Evolutionary conservation across 2,888 invertebrate species (phyloP).

Genomic region (Phortica okadai): DNA sequence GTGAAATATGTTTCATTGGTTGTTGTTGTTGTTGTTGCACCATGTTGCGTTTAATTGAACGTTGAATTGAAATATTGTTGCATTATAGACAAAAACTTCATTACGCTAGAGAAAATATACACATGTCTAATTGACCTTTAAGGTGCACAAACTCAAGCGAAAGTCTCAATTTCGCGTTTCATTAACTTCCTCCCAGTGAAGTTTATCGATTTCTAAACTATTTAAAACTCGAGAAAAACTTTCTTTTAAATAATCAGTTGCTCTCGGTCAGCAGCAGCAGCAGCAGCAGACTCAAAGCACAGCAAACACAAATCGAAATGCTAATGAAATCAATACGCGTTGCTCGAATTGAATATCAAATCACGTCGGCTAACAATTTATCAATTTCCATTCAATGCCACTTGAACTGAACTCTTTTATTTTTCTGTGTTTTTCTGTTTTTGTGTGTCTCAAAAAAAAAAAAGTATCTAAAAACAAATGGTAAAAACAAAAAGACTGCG

Average conservation of each 20-base stretch:
- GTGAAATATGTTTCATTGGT: too few species aligned
- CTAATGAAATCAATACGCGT: constrained; percentile 20
- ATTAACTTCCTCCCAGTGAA: too few species aligned
- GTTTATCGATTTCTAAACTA: too few species aligned
- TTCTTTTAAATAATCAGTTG: background rate
- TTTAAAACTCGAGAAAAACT: background rate
- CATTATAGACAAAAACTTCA: too few species aligned
- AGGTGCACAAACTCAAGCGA: too few species aligned
- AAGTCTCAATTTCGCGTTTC: too few species aligned
- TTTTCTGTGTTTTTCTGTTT: too few species aligned
- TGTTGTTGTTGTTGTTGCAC: too few species aligned
- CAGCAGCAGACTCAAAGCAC: background rate
- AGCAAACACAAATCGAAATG: constrained; percentile 13
- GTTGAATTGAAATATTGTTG: too few species aligned
- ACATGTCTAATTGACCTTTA: too few species aligned
- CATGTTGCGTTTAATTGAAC: too few species aligned
- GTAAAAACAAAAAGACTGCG: background rate
- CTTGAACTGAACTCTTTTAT: background rate
- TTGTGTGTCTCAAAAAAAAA: background rate
- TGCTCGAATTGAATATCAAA: constrained; percentile 20
- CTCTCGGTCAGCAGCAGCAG: background rate
- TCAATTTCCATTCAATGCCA: constrained; percentile 31
- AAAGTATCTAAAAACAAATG: background rate
- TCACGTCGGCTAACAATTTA: constrained; percentile 16
- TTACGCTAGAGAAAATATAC: too few species aligned